These are phyloP conservation scores for Amiota minor DNA, from an alignment of 2,888 invertebrate species.

Conservation along the genomic window DNA sequence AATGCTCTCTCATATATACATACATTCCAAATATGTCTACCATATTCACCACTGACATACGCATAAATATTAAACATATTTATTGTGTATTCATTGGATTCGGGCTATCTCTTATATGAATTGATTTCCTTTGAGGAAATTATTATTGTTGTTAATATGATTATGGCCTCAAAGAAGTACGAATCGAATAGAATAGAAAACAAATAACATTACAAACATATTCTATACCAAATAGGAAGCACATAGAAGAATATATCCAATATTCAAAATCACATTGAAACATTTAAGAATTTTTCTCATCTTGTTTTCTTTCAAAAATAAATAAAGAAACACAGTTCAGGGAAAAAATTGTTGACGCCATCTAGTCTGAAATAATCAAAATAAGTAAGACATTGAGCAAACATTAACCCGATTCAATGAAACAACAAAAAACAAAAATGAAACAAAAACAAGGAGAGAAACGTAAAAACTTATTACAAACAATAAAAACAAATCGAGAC, in stretches of 20 bases:
- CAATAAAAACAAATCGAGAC: conserved; percentile 44
- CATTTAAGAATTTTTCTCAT: conserved; percentile 56
- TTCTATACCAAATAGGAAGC: not conserved
- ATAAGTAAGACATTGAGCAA: conserved; percentile 40
- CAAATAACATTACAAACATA: not conserved
- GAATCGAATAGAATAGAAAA: conserved; percentile 12
- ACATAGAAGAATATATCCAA: conserved; percentile 37
- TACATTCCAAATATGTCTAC: not conserved
- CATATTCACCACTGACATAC: conserved; percentile 25
- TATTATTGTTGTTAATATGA: conserved; percentile 63
- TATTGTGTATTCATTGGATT: conserved; percentile 35
- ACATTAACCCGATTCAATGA: conserved; percentile 65
- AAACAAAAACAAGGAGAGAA: conserved; percentile 34
- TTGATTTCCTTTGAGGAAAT: conserved; percentile 61
- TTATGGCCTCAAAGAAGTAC: conserved; percentile 25
- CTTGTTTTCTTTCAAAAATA: conserved; percentile 16
- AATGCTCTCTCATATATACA: conserved; percentile 32
- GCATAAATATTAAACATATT: not conserved
- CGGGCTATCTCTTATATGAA: conserved; percentile 55
- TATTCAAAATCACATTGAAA: conserved; percentile 63
- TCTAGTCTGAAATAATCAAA: conserved; percentile 41
- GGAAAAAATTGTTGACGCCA: conserved; percentile 49
- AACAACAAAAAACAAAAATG: conserved; percentile 36
- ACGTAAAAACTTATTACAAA: conserved; percentile 31
- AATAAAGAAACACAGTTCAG: not conserved